A percentile compares a stretch with the other conserved stretches of the same genome.
Evolutionary conservation across 1,140 invertebrate species (phyloP).

Genomic region (Dufourea novaeangliae): DNA sequence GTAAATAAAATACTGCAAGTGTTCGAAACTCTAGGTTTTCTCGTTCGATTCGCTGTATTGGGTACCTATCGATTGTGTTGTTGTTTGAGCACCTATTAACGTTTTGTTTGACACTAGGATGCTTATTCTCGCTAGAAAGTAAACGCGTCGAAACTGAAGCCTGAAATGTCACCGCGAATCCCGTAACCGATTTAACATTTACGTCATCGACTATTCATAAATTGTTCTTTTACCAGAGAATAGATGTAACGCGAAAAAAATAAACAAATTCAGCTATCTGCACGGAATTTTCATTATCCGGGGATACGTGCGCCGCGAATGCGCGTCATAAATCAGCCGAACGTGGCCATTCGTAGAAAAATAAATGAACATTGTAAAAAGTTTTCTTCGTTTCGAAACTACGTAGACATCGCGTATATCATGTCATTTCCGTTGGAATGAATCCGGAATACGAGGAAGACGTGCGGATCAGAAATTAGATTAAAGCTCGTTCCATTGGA

Average conservation of each 20-base stretch:
- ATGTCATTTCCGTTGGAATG: conserved; percentile 13
- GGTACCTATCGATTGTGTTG: not conserved
- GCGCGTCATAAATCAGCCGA: conserved; percentile 50
- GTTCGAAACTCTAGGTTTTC: too few species aligned
- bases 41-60: not conserved
- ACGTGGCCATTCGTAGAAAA: conserved; percentile 5
- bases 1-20: too few species aligned
- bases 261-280: conserved; percentile 30
- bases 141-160: not conserved
- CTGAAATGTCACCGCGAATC: not conserved
- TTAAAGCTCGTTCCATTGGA: conserved; percentile 58
- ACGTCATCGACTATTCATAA: not conserved
- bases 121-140: not conserved
- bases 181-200: not conserved
- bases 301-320: conserved; percentile 12
- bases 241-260: not conserved
- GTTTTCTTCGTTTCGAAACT: conserved; percentile 41
- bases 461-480: conserved; percentile 46
- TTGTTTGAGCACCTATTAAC: not conserved
- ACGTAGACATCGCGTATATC: conserved; percentile 48
- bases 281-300: conserved; percentile 46
- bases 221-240: conserved; percentile 16
- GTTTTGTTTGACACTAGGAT: not conserved
- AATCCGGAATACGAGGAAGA: conserved; percentile 9
- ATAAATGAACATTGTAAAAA: conserved; percentile 50